A percentile compares a stretch with the other conserved stretches of the same genome.
These are phyloP conservation scores for Orius insidiosus DNA, from an alignment of 1,140 invertebrate species.

Conservation along the genomic window DNA sequence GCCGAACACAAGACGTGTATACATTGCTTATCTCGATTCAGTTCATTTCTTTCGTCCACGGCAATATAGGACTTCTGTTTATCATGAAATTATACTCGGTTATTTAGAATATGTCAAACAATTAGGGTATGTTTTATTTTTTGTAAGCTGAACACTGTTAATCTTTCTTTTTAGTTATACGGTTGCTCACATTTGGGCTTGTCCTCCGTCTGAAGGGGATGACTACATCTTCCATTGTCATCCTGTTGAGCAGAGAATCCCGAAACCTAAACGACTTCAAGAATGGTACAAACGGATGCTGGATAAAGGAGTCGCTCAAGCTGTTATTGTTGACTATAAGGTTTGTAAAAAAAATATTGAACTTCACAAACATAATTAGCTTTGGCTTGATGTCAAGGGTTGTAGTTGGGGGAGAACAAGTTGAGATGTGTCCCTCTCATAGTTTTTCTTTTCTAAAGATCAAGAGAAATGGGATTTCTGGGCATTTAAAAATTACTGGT, in stretches of 20 bases:
- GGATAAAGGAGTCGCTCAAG: constrained; percentile 95
- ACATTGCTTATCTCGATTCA: constrained; percentile 98
- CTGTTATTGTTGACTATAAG: constrained; percentile 97
- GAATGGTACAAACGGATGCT: constrained; percentile 99
- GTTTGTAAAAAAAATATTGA: constrained; percentile 24
- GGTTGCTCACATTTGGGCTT: constrained; percentile 99
- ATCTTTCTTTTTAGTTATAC: constrained; percentile 44
- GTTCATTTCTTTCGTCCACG: constrained; percentile 98
- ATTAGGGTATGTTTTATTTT: constrained; percentile 48
- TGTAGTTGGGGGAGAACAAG: too few species aligned
- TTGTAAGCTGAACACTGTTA: not conserved
- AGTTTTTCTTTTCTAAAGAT: too few species aligned
- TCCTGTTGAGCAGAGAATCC: constrained; percentile 97
- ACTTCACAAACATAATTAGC: too few species aligned
- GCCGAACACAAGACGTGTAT: constrained; percentile 93
- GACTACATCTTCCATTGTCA: constrained; percentile 99
- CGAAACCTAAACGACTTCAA: constrained; percentile 96
- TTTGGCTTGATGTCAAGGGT: too few species aligned
- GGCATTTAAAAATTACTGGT: too few species aligned
- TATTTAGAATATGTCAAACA: constrained; percentile 98
- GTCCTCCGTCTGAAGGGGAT: constrained; percentile 97
- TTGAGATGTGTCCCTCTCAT: too few species aligned
- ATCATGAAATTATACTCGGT: constrained; percentile 97
- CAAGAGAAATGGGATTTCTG: too few species aligned
- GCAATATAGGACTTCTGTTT: constrained; percentile 92